A percentile compares a stretch with the other conserved stretches of the same genome.
Evolutionary conservation across 2,797 vertebrate species (phyloP).

Genomic region (Avahi laniger): DNA sequence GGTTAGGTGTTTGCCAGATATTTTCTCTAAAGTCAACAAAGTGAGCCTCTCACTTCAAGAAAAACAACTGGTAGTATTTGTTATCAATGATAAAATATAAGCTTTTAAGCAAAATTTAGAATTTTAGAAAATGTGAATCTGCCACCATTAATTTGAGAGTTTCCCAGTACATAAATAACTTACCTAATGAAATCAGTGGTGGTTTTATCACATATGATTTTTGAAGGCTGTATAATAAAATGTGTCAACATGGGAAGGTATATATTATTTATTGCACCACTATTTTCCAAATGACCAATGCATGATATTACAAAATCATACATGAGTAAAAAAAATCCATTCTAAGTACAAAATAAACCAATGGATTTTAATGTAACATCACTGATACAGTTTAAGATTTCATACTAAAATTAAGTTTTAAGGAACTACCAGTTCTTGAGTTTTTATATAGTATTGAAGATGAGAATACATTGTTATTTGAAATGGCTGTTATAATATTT

Average conservation of each 20-base stretch:
- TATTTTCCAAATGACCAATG: not conserved
- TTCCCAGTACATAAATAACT: not conserved
- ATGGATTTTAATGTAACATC: not conserved
- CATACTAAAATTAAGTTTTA: not conserved
- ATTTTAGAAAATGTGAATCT: not conserved
- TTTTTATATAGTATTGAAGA: not conserved
- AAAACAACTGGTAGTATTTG: not conserved
- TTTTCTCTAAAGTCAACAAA: not conserved
- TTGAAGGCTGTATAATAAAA: not conserved
- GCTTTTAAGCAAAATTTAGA: conserved; percentile 35
- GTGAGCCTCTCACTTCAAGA: not conserved
- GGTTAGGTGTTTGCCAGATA: not conserved
- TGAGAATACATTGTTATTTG: not conserved
- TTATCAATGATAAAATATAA: not conserved
- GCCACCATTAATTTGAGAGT: not conserved
- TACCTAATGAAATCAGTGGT: not conserved
- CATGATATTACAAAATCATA: not conserved
- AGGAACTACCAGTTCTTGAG: not conserved
- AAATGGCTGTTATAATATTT: not conserved
- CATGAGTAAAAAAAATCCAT: not conserved
- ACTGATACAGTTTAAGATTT: not conserved
- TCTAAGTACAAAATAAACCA: not conserved
- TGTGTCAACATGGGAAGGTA: not conserved
- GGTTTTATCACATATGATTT: not conserved
- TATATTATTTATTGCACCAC: not conserved